Conservation (phyloP, 2,797 vertebrate genomes). For the Lepus oiostolus region DNA sequence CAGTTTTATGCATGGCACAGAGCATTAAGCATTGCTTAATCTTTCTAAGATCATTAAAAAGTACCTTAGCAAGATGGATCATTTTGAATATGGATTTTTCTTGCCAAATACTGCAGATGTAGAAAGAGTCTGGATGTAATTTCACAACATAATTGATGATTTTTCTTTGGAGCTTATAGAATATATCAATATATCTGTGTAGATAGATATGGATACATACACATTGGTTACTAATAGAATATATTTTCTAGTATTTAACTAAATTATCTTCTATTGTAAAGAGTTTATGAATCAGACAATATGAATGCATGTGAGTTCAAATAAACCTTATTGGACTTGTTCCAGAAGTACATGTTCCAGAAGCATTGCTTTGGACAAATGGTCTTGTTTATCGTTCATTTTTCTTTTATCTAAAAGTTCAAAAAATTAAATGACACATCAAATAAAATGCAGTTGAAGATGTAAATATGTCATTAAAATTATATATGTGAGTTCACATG, state of each 20-base stretch:
- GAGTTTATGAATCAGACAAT: neutral
- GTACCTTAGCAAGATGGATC: neutral
- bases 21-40: neutral
- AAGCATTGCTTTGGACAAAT: neutral
- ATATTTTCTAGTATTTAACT: neutral
- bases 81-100: conserved; percentile 33
- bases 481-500: neutral
- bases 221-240: conserved; percentile 6
- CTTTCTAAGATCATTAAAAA: neutral
- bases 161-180: neutral
- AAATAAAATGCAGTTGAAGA: neutral
- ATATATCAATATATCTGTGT: neutral
- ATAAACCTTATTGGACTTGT: neutral
- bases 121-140: neutral
- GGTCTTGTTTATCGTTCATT: neutral
- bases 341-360: neutral
- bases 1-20: neutral
- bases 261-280: conserved; percentile 8
- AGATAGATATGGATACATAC: neutral
- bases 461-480: neutral
- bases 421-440: neutral
- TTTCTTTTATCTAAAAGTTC: neutral
- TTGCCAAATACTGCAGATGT: neutral
- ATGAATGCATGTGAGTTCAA: neutral
- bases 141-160: neutral